A percentile compares a stretch with the other conserved stretches of the same genome.
Evolutionary conservation across 2,888 invertebrate species (phyloP).

Genomic region (Dichetophora obliterata): DNA sequence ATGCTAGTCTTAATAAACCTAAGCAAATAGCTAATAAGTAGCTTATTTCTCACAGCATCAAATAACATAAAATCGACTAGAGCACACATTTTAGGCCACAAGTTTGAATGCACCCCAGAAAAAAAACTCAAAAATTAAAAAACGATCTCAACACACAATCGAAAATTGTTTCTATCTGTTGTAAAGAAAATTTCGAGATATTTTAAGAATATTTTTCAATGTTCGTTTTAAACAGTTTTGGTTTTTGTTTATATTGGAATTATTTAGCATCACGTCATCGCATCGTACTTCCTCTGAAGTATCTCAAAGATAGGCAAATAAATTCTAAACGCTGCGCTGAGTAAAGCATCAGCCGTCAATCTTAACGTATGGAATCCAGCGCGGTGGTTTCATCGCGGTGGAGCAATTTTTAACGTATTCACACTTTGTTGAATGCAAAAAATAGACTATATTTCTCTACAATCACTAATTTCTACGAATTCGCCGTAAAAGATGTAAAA

Average conservation of each 20-base stretch:
- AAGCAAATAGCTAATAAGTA: no score
- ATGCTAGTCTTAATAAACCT: no score
- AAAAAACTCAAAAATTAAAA: neutral
- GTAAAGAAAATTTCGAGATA: neutral
- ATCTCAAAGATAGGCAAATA: slow-evolving; percentile 1
- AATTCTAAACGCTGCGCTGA: neutral
- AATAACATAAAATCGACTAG: no score
- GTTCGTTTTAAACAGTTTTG: neutral
- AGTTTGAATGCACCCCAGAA: neutral
- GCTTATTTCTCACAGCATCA: no score
- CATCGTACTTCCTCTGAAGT: slow-evolving; percentile 13
- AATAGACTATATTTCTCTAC: neutral
- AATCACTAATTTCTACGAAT: neutral
- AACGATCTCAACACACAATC: neutral
- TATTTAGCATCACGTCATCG: slow-evolving; percentile 35
- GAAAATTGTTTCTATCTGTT: neutral
- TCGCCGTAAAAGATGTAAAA: no score
- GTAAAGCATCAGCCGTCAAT: slow-evolving; percentile 1
- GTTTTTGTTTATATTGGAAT: slow-evolving; percentile 26
- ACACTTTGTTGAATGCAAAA: neutral
- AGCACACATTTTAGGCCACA: no score
- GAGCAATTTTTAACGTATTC: neutral
- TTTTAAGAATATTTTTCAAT: neutral
- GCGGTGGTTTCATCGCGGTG: neutral
- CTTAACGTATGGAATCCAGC: neutral